Evolutionary conservation across 2,888 invertebrate species (phyloP), one percentile per base, ranked within the genome.

Genomic region (Iphiclides podalirius): DNA sequence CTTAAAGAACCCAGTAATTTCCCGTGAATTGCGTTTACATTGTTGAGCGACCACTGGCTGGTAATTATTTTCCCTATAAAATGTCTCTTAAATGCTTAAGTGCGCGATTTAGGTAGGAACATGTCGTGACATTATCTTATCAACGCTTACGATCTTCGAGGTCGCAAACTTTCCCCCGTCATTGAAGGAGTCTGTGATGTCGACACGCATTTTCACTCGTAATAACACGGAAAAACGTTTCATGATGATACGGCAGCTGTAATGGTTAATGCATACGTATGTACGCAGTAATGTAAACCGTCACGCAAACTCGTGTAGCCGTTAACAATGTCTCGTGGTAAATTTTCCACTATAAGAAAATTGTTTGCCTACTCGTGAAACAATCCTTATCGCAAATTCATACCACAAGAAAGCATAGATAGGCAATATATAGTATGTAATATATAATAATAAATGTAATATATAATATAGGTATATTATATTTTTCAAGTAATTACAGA

Each of bases 281-380:
- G 59, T 57, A 60, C 50, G 62, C 55, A 62, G 59, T 66, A 67
- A 76, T 72, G 62, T 64, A 52, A 58, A 51, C 55, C 60, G 77
- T 70, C 79, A 80, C 75, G 79, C 79, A 61, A 74, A 58, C 54
- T 55, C 58, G 54, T 61, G 49, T 52, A 47, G 49, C 53, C 53
- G 51, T 58, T 64, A 70, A 76, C 71, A 75, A 75, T 70, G 63
- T 64, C 60, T 63, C 43, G 63, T 66, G 66, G 71, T 71, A 79
- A 80, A 78, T 76, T 84, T 85, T 83, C 83, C 81, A 82, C 69
- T 54, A 52, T 60, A 59, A 72, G 72, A 70, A 74, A 75, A 72
- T 66, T 74, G 68, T 75, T 77, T 78, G 64, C 66, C 64, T 67
- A 65, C 64, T 67, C 62, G 59, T 66, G 63, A 65, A 75, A 69